Evolutionary conservation across 1,140 invertebrate species (phyloP).

Genomic region (Hylaeus anthracinus): DNA sequence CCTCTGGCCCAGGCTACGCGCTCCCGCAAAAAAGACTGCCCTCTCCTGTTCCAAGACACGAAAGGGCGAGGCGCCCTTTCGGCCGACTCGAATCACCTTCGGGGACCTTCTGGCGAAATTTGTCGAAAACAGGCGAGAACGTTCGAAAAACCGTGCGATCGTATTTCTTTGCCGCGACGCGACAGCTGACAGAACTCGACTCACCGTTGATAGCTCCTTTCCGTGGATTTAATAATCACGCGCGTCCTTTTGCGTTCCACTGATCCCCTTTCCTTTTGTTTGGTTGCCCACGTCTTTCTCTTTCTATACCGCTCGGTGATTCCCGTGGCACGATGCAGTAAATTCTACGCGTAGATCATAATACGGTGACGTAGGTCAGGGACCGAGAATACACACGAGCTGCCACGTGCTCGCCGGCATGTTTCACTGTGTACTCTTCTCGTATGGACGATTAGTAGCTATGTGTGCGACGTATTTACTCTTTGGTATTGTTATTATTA

Average conservation of each 20-base stretch:
- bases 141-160: not conserved
- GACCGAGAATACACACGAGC: slow-evolving; percentile 59
- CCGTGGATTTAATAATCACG: slow-evolving; percentile 1
- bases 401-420: slow-evolving; percentile 60
- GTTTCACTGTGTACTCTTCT: slow-evolving; percentile 54
- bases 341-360: slow-evolving; percentile 67
- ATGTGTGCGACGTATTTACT: slow-evolving; percentile 69
- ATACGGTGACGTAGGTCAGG: slow-evolving; percentile 65
- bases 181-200: not conserved
- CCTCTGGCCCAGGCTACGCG: slow-evolving; percentile 38
- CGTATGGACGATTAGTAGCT: slow-evolving; percentile 54
- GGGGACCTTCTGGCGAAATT: slow-evolving; percentile 26
- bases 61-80: slow-evolving; percentile 26
- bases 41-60: slow-evolving; percentile 39
- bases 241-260: not conserved
- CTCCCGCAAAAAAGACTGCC: slow-evolving; percentile 46
- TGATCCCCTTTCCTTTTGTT: not conserved
- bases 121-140: not conserved
- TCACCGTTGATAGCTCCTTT: slow-evolving; percentile 1
- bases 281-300: not conserved
- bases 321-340: slow-evolving; percentile 49
- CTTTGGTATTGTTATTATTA: slow-evolving; percentile 77
- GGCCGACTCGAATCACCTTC: not conserved
- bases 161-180: not conserved
- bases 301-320: slow-evolving; percentile 18